These are phyloP conservation scores for Trematocara variabile DNA, from an alignment of 2,113 vertebrate genomes.

Conservation along the genomic window DNA sequence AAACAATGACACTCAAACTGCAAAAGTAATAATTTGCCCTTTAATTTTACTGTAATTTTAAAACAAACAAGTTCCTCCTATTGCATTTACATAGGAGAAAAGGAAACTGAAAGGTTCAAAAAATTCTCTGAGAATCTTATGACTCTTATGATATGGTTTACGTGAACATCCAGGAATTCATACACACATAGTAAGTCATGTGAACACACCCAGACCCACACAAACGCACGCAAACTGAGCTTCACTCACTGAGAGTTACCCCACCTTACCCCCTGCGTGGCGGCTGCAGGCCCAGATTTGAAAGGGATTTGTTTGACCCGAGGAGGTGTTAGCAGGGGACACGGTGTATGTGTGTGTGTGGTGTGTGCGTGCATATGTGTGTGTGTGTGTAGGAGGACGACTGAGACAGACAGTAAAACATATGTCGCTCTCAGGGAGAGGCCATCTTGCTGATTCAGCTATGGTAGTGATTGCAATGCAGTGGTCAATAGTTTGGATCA, in stretches of 20 bases:
- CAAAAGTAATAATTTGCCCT: not conserved
- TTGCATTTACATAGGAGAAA: not conserved
- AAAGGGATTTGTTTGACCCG: constrained; percentile 70
- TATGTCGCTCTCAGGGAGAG: constrained; percentile 71
- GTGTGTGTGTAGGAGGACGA: not conserved
- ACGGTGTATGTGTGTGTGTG: constrained; percentile 1
- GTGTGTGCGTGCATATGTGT: not conserved
- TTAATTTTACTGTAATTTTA: not conserved
- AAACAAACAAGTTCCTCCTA: not conserved
- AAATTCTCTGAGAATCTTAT: not conserved
- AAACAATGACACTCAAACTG: not conserved
- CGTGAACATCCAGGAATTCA: not conserved
- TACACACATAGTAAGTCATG: not conserved
- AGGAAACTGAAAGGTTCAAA: not conserved
- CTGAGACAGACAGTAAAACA: constrained; percentile 78
- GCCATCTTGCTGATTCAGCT: constrained; percentile 64
- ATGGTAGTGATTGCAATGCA: not conserved
- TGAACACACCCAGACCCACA: not conserved
- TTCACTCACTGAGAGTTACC: not conserved
- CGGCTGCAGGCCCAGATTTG: constrained; percentile 68
- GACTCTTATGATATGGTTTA: not conserved
- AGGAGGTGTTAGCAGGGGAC: constrained; percentile 36
- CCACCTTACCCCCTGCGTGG: constrained; percentile 53
- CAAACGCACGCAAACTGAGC: not conserved
- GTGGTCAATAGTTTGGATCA: constrained; percentile 24